A percentile compares a stretch with the other conserved stretches of the same genome.
Evolutionary conservation across 2,797 vertebrate species (phyloP).

Genomic region (Garrulus glandarius): DNA sequence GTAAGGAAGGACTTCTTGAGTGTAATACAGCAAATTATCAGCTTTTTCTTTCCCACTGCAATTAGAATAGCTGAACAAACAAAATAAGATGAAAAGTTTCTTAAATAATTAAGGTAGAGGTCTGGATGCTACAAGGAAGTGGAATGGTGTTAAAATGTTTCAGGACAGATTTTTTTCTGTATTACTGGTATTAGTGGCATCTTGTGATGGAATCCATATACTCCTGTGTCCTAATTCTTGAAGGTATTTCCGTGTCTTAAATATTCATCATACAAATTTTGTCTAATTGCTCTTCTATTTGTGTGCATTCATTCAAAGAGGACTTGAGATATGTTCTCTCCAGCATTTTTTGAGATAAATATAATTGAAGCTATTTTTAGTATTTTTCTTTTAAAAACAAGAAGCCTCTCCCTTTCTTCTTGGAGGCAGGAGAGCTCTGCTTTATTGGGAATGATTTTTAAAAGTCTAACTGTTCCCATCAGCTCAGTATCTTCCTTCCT

Average conservation of each 20-base stretch:
- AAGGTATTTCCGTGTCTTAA: background rate
- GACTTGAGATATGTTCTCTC: background rate
- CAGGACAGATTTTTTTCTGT: background rate
- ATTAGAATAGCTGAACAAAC: background rate
- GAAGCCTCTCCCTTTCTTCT: background rate
- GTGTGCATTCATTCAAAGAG: background rate
- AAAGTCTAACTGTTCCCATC: background rate
- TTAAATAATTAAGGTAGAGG: background rate
- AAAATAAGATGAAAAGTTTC: background rate
- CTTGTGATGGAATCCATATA: background rate
- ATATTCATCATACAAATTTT: background rate
- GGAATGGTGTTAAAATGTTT: background rate
- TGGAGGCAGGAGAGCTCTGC: background rate
- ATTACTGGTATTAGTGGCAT: background rate
- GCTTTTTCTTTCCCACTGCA: background rate
- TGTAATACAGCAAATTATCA: background rate
- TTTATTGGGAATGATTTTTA: background rate
- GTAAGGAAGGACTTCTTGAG: background rate
- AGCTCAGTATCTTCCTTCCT: background rate
- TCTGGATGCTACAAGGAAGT: background rate
- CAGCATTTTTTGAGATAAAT: background rate
- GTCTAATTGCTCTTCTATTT: background rate
- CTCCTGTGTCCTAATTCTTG: background rate
- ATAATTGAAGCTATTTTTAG: background rate
- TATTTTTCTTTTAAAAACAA: background rate